Evolutionary conservation across 1,140 invertebrate genomes (phyloP).

Genomic region (Caenorhabditis elegans): WBcel235 BX284606.5:12072001-12072500

Average conservation of each 20-base stretch:
- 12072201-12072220: constrained; percentile 82
- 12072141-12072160: constrained; percentile 74
- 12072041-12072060: constrained; percentile 76
- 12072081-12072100: constrained; percentile 69
- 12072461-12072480: constrained; percentile 80
- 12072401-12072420: constrained; percentile 78
- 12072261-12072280: constrained; percentile 13
- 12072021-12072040: constrained; percentile 45
- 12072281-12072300: constrained; percentile 46
- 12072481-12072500: constrained; percentile 72
- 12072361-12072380: constrained; percentile 76
- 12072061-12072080: constrained; percentile 70
- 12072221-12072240: constrained; percentile 79
- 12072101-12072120: constrained; percentile 70
- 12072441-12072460: constrained; percentile 76
- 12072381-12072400: neutral
- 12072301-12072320: constrained; percentile 68
- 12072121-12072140: constrained; percentile 75
- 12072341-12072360: constrained; percentile 73
- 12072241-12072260: constrained; percentile 66
- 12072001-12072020: constrained; percentile 36
- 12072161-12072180: constrained; percentile 73
- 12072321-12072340: constrained; percentile 73
- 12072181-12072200: constrained; percentile 74
- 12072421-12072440: constrained; percentile 85